Evolutionary conservation across 2,888 invertebrate genomes (phyloP).

Genomic region (Limenitis camilla): DNA sequence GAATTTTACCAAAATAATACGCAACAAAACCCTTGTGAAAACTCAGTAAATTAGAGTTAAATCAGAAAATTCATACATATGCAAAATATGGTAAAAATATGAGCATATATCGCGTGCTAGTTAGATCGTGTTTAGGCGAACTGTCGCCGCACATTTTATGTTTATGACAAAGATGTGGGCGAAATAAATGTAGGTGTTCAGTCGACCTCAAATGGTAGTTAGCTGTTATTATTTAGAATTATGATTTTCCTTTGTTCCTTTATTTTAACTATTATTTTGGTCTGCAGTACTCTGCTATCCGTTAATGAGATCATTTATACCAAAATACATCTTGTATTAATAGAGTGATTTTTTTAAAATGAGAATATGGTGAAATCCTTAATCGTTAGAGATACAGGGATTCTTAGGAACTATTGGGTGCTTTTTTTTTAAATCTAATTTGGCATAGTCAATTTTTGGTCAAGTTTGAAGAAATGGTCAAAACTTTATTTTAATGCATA

Average conservation of each 20-base stretch:
- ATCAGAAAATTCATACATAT: slow-evolving; percentile 16
- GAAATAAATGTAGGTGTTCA: slow-evolving; percentile 48
- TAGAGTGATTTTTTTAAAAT: too few relatives aligned
- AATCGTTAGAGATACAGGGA: too few relatives aligned
- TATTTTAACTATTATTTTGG: slow-evolving; percentile 4
- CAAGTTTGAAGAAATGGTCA: too few relatives aligned
- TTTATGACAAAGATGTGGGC: slow-evolving; percentile 58
- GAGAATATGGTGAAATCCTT: too few relatives aligned
- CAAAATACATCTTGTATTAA: too few relatives aligned
- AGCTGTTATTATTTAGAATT: slow-evolving; percentile 35
- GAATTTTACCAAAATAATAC: slow-evolving; percentile 33
- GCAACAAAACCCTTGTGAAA: slow-evolving; percentile 22
- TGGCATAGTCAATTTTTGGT: too few relatives aligned
- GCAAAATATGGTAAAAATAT: slow-evolving; percentile 15
- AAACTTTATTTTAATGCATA: too few relatives aligned
- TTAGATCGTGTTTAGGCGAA: slow-evolving; percentile 41
- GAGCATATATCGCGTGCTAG: slow-evolving; percentile 40
- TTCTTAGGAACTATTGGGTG: too few relatives aligned
- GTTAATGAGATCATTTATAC: too few relatives aligned
- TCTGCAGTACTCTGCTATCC: slow-evolving; percentile 4
- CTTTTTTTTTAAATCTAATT: too few relatives aligned
- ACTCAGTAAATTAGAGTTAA: slow-evolving; percentile 12
- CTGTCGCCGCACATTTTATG: slow-evolving; percentile 44
- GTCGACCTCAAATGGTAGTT: slow-evolving; percentile 32
- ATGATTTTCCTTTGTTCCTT: slow-evolving; percentile 37